Conservation (phyloP, 2,888 invertebrate genomes). For the Choreutis nemorana region DNA sequence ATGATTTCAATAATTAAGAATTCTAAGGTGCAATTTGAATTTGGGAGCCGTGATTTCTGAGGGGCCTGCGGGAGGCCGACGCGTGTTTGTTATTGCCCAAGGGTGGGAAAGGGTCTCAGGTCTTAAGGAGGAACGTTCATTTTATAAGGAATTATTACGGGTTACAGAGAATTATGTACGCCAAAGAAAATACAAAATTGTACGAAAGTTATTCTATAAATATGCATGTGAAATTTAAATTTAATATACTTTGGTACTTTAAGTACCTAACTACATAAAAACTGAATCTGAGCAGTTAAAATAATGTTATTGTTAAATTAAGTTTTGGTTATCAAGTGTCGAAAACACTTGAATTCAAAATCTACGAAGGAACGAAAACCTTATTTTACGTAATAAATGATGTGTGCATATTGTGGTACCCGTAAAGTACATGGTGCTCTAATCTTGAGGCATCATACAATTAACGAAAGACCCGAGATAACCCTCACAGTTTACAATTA, state of each 20-base stretch:
- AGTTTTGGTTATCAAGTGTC: too few species aligned
- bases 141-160: constrained; percentile 48
- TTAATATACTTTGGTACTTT: too few species aligned
- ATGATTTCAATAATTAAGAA: constrained; percentile 68
- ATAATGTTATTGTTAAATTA: too few species aligned
- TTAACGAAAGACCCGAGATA: constrained; percentile 61
- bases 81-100: constrained; percentile 61
- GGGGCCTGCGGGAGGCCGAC: constrained; percentile 50
- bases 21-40: constrained; percentile 67
- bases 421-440: constrained; percentile 33
- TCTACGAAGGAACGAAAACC: too few species aligned
- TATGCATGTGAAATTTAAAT: too few species aligned
- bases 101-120: constrained; percentile 50
- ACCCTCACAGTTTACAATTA: too few species aligned
- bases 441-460: constrained; percentile 63
- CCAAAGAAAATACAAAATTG: too few species aligned
- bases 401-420: neutral
- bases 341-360: too few species aligned
- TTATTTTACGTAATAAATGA: neutral
- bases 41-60: constrained; percentile 45
- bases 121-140: constrained; percentile 41
- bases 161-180: constrained; percentile 36
- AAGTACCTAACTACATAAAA: too few species aligned
- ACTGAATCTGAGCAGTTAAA: too few species aligned
- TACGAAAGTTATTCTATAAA: too few species aligned